Percentiles rank a stretch among this genome's conserved stretches.
Conservation (phyloP, 2,113 vertebrate genomes). For the Megaleporinus macrocephalus region DNA sequence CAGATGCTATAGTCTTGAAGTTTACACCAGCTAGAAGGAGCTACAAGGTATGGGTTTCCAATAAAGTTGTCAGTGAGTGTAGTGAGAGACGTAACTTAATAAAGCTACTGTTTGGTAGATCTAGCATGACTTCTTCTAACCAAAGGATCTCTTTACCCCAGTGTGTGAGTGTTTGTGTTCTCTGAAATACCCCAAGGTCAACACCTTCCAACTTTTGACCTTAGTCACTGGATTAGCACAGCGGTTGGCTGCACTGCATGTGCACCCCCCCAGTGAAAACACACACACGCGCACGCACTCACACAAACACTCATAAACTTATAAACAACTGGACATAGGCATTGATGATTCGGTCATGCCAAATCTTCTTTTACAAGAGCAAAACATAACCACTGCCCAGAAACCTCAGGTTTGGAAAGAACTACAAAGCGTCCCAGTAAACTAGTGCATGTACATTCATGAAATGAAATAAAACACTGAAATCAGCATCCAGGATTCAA, state of each 20-base stretch:
- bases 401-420: not conserved
- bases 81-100: not conserved
- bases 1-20: not conserved
- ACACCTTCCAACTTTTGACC: constrained; percentile 18
- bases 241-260: constrained; percentile 26
- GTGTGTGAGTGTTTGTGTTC: not conserved
- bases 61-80: not conserved
- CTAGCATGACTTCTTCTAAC: too few relatives aligned
- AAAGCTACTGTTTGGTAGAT: not conserved
- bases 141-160: too few relatives aligned
- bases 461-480: too few relatives aligned
- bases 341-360: constrained; percentile 6
- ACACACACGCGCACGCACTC: not conserved
- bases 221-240: constrained; percentile 20
- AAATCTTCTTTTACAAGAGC: constrained; percentile 15
- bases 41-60: not conserved
- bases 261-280: constrained; percentile 8
- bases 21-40: not conserved
- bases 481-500: too few relatives aligned
- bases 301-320: not conserved
- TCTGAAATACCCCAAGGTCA: constrained; percentile 22
- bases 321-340: not conserved
- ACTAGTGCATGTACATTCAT: not conserved
- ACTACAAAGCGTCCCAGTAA: not conserved
- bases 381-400: constrained; percentile 18